phyloP scores from a whole-genome alignment of 2,888 invertebrate genomes.

The Mesochorus sp. region DNA sequence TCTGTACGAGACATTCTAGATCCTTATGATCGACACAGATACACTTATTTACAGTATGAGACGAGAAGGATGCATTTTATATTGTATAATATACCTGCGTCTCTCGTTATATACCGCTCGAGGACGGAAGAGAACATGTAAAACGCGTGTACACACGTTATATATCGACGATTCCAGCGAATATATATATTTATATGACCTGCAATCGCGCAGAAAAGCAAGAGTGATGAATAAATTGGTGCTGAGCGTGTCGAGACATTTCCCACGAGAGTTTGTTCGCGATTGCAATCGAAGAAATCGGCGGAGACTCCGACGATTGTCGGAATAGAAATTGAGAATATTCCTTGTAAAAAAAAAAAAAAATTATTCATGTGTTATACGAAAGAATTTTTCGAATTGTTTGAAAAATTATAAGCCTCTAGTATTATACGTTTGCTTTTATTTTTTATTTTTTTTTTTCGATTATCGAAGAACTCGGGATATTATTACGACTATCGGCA shows the following conservation, averaged over 20 bases:
- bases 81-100: constrained; percentile 45
- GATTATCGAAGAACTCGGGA: too few relatives aligned
- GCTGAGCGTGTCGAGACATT: constrained; percentile 6
- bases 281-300: constrained; percentile 37
- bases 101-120: constrained; percentile 27
- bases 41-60: neutral
- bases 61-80: neutral
- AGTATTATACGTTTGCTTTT: too few relatives aligned
- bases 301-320: constrained; percentile 1
- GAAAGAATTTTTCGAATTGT: too few relatives aligned
- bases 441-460: too few relatives aligned
- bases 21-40: neutral
- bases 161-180: constrained; percentile 33
- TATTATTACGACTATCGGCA: too few relatives aligned
- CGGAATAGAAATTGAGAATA: constrained; percentile 11
- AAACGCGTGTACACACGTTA: too few relatives aligned
- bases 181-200: constrained; percentile 12
- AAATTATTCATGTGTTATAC: neutral
- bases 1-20: constrained; percentile 49
- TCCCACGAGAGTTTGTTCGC: constrained; percentile 28
- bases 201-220: constrained; percentile 27
- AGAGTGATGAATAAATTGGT: constrained; percentile 33
- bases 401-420: too few relatives aligned
- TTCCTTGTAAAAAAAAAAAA: neutral
- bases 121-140: constrained; percentile 53